Conservation (phyloP, 2,797 vertebrate species). For the Tarsius wallacei region DNA sequence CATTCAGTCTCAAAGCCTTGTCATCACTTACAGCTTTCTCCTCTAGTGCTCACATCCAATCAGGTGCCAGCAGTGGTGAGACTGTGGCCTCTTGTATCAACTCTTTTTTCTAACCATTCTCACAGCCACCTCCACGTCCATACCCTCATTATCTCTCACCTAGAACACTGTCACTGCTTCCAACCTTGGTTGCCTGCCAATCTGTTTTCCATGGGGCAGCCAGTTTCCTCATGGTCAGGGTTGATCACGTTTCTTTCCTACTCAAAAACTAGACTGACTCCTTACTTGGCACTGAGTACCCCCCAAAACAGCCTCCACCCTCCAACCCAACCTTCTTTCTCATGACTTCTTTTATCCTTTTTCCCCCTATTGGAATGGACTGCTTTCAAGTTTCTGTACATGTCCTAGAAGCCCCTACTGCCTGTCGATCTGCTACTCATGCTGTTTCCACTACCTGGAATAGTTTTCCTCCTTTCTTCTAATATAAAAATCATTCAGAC, state of each 20-base stretch:
- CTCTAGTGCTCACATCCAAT: not conserved
- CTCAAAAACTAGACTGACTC: not conserved
- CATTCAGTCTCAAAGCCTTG: not conserved
- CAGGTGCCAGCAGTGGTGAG: not conserved
- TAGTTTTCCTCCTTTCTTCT: not conserved
- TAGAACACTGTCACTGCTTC: not conserved
- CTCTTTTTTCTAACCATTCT: slow-evolving; percentile 21
- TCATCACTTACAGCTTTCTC: not conserved
- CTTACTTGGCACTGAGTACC: not conserved
- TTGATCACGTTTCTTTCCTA: not conserved
- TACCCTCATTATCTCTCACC: not conserved
- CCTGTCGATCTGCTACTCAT: not conserved
- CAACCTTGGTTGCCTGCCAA: not conserved
- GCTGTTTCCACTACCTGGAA: not conserved
- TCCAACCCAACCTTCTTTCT: not conserved
- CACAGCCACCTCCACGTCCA: not conserved
- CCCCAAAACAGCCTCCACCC: not conserved
- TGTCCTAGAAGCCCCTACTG: not conserved
- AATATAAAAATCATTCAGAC: not conserved
- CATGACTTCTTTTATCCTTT: not conserved
- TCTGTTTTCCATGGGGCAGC: not conserved
- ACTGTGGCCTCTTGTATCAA: not conserved
- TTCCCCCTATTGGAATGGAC: not conserved
- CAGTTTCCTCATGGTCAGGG: slow-evolving; percentile 35
- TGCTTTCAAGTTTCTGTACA: not conserved